A percentile compares a stretch with the other conserved stretches of the same genome.
phyloP scores from a whole-genome alignment of 2,888 invertebrate species.

The Dromius quadrimaculatus region DNA sequence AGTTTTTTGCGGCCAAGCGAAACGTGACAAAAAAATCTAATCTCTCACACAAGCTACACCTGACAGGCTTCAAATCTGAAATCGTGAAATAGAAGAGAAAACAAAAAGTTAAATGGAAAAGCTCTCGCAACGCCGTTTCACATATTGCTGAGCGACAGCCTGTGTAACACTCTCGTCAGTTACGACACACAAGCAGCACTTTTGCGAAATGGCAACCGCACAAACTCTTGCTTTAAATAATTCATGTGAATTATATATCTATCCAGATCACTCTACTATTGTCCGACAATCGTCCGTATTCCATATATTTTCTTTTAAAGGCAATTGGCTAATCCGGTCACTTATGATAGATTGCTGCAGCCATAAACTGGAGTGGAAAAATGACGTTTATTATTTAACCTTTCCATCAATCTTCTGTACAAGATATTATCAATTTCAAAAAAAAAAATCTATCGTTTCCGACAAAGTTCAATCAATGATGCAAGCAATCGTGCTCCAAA shows the following conservation, averaged over 20 bases:
- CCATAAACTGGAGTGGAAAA: too few relatives aligned
- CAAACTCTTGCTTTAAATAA: constrained; percentile 38
- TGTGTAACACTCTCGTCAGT: constrained; percentile 37
- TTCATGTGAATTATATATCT: constrained; percentile 36
- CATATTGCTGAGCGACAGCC: constrained; percentile 29
- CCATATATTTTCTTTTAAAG: too few relatives aligned
- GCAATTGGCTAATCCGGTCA: too few relatives aligned
- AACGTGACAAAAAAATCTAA: constrained; percentile 37
- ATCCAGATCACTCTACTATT: too few relatives aligned
- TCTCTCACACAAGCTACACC: constrained; percentile 38
- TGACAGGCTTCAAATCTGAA: constrained; percentile 47
- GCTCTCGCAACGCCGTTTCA: constrained; percentile 32
- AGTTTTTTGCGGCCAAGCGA: constrained; percentile 1
- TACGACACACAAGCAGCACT: neutral
- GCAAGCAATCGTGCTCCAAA: too few relatives aligned
- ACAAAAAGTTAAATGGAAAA: constrained; percentile 47
- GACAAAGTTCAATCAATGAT: too few relatives aligned
- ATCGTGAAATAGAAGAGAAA: constrained; percentile 49
- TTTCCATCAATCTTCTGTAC: too few relatives aligned
- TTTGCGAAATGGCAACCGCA: neutral
- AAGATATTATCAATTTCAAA: too few relatives aligned
- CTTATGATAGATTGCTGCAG: too few relatives aligned
- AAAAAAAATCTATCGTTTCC: too few relatives aligned
- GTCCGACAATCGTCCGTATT: too few relatives aligned
- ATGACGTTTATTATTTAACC: too few relatives aligned